Evolutionary conservation across 2,888 invertebrate species (phyloP), one percentile per base, ranked within the genome.

Genomic region (Thecophora atra): DNA sequence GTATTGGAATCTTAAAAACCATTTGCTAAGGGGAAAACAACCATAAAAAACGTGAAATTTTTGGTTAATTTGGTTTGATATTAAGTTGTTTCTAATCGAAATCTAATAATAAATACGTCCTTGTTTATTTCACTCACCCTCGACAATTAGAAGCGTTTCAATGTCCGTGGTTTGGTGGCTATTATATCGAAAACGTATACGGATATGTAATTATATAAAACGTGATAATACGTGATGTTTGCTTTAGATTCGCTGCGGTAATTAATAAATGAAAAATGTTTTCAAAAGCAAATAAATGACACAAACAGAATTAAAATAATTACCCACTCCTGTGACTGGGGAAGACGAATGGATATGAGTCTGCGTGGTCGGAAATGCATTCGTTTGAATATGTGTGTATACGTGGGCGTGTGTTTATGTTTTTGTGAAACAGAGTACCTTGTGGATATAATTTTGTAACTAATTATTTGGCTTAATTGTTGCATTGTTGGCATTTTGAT

Each of bases 181-280:
- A 15, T n/a, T 28, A n/a, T 60, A 7, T 17, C 17, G 30, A 28
- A 30, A 19, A 11, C 26, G 51, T 37, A 37, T 11, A 37, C 51
- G 13, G 19, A 42, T n/a, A 37, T 47, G 15, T 21, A 65, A 51
- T 47, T 2, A 11, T 37, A 37, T 64, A 21, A 0, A 30, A n/a
- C 24, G 21, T 11, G 7, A 5, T 11, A 54, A 54, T 3, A 19
- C 19, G 24, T 51, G 28, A 42, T 65, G 19, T 51, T 44, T n/a
- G 26, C 37, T 65, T 21, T 47, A 51, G 15, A 65, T 24, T 65
- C 19, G 63, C 63, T 15, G 17, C 26, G 15, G 24, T 26, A 63
- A 44, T 30, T 37, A 24, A 65, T 26, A 28, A 44, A 21, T 47
- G 17, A 65, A 65, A 65, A 17, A 52, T 66, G 66, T 52, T 66